Percentiles rank a stretch among this genome's conserved stretches.
These are phyloP conservation scores for Sphenodon punctatus DNA, from an alignment of 2,797 vertebrate species.

Conservation along the genomic window DNA sequence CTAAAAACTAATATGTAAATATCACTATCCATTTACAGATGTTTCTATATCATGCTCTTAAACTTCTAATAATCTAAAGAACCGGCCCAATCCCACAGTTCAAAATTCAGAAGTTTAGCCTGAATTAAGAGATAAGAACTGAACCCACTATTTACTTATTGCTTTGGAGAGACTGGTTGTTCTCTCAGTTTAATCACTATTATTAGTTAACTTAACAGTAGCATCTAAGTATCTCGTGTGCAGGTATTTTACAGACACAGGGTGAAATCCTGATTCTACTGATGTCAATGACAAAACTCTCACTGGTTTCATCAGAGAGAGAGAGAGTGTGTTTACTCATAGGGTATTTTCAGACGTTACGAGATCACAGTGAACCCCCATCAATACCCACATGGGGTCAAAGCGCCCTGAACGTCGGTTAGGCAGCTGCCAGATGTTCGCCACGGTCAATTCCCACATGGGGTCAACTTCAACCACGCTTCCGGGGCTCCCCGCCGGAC, in stretches of 20 bases:
- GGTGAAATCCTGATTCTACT: neutral
- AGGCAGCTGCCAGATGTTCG: no score
- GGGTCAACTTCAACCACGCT: no score
- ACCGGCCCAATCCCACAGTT: neutral
- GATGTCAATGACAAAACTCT: neutral
- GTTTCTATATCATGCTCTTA: neutral
- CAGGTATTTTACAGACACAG: neutral
- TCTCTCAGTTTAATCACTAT: neutral
- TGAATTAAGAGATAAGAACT: neutral
- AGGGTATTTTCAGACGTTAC: no score
- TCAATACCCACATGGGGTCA: no score
- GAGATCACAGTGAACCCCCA: no score
- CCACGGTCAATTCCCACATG: no score
- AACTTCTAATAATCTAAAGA: neutral
- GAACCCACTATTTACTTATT: neutral
- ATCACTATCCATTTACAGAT: slow-evolving; percentile 47
- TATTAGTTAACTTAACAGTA: neutral
- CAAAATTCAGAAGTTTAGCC: slow-evolving; percentile 19
- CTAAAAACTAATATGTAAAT: neutral
- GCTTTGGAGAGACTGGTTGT: neutral
- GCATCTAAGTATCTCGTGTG: slow-evolving; percentile 26
- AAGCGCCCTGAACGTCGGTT: no score
- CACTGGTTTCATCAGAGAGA: neutral
- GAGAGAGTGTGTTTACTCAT: no score
- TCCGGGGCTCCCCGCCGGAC: no score